Conservation (phyloP, 1,140 invertebrate genomes). For the Leptonema lineaticorne region DNA sequence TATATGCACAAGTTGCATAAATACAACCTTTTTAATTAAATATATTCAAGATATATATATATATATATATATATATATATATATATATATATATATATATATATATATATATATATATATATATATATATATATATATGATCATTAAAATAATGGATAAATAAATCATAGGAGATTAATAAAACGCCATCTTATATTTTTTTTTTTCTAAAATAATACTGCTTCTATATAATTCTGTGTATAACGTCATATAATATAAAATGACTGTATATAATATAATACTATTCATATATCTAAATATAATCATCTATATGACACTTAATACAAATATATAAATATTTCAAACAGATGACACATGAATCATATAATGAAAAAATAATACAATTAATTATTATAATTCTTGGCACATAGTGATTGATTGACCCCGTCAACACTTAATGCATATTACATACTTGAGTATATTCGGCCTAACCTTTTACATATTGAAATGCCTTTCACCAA, state of each 20-base stretch:
- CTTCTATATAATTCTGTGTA: slow-evolving; percentile 43
- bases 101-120: too few relatives aligned
- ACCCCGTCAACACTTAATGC: slow-evolving; percentile 14
- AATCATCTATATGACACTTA: slow-evolving; percentile 37
- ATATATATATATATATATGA: too few relatives aligned
- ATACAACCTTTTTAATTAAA: too few relatives aligned
- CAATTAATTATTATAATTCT: slow-evolving; percentile 13
- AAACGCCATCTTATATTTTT: too few relatives aligned
- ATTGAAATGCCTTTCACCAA: slow-evolving; percentile 1
- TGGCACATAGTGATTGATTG: slow-evolving; percentile 27
- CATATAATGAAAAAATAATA: slow-evolving; percentile 31
- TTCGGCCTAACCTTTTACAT: neutral
- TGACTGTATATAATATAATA: slow-evolving; percentile 41
- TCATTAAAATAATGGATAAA: too few relatives aligned
- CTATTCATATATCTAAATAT: slow-evolving; percentile 39
- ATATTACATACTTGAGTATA: slow-evolving; percentile 1
- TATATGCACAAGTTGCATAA: too few relatives aligned
- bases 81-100: too few relatives aligned
- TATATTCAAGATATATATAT: too few relatives aligned
- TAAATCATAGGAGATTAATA: slow-evolving; percentile 2
- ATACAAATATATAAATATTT: slow-evolving; percentile 38
- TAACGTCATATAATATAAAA: slow-evolving; percentile 43
- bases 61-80: too few relatives aligned
- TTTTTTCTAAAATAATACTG: slow-evolving; percentile 43
- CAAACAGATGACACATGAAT: slow-evolving; percentile 41